Evolutionary conservation across 2,113 vertebrate species (phyloP), one percentile per base, ranked within the genome.

Genomic region (Gallinago jamesoni): DNA sequence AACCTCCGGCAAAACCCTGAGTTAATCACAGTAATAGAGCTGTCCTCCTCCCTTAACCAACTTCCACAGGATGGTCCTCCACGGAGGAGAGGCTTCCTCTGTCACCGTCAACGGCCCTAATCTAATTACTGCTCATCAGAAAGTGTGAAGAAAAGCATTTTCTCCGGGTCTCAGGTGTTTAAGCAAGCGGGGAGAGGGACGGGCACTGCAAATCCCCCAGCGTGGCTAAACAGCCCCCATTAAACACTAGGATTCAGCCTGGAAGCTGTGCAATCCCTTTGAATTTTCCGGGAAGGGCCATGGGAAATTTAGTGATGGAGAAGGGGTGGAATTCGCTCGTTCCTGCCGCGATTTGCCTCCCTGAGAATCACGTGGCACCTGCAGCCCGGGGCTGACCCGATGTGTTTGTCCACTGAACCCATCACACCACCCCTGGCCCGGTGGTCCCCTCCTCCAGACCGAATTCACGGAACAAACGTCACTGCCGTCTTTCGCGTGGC

Each of bases 181-280:
- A 52, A 80, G 37, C 0, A 3, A 59, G 24, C 0, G 0, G 75
- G 25, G 30, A 75, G 18, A 62, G 43, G 0, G 0, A 69, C 2
- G 45, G n/a, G 57, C 19, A 3, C 56, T 55, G 74, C 43, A 74
- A 90, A 83, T 47, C 62, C 79, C 37, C 53, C 43, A 53, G n/a
- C 28, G 3, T 6, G 43, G 21, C 43, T 35, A n/a, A 68, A 33
- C 24, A 72, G 63, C 45, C 45, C 19, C 31, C 67, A 17, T 6
- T 17, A 43, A 91, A 80, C 2, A 1, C 6, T 16, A 9, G 35
- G 19, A 87, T 62, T 84, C 2, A 0, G 15, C 14, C 56, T 75
- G 62, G 66, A 75, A 78, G 28, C 33, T 75, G 30, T 22, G 10
- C 21, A 70, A 72, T 53, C 21, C n/a, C 83, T 83, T 30, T 53